Percentiles rank a stretch among this genome's conserved stretches.
Conservation (phyloP, 2,797 vertebrate genomes). For the Rhabdophis nuchalis region DNA sequence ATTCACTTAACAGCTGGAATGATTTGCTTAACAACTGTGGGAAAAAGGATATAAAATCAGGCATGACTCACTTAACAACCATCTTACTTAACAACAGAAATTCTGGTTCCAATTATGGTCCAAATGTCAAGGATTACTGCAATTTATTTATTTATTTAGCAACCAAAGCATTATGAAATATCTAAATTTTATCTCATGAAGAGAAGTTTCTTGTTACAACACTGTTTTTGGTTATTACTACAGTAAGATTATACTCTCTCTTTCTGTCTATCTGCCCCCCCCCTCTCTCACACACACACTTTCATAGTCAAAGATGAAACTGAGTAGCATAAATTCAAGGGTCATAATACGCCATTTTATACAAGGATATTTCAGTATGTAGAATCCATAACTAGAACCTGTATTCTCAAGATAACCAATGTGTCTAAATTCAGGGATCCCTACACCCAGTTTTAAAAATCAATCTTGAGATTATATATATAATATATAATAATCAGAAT, state of each 20-base stretch:
- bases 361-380: background rate
- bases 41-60: background rate
- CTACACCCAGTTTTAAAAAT: background rate
- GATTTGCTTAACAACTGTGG: background rate
- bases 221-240: background rate
- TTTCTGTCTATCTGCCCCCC: background rate
- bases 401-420: background rate
- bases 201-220: background rate
- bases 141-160: background rate
- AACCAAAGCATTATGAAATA: background rate
- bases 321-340: background rate
- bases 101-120: background rate
- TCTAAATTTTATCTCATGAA: background rate
- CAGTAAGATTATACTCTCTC: background rate
- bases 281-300: background rate
- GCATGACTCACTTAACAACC: background rate
- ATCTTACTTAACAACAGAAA: no score
- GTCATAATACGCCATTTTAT: background rate
- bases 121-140: background rate
- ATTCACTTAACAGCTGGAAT: background rate
- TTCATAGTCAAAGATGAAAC: background rate
- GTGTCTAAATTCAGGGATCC: background rate
- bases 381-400: background rate
- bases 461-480: conserved; percentile 22
- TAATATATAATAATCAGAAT: no score